A percentile compares a stretch with the other conserved stretches of the same genome.
phyloP scores from a whole-genome alignment of 2,888 invertebrate species.

The Noctua comes region DNA sequence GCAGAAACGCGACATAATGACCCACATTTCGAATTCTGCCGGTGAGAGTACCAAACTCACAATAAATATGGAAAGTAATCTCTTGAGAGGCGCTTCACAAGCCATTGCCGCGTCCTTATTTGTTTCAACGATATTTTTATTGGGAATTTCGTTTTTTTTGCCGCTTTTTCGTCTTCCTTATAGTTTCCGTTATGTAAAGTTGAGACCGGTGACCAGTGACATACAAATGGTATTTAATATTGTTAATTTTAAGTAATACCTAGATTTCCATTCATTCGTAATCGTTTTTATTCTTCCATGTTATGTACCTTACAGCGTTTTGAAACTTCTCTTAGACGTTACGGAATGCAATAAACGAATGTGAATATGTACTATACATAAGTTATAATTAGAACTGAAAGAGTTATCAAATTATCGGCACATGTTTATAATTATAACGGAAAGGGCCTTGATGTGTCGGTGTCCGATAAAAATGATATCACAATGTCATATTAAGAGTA shows the following conservation, averaged over 20 bases:
- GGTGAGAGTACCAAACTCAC: slow-evolving; percentile 82
- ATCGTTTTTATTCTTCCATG: neutral
- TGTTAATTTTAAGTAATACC: neutral
- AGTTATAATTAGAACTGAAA: slow-evolving; percentile 25
- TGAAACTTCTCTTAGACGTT: neutral
- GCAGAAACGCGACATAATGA: slow-evolving; percentile 78
- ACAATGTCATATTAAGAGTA: slow-evolving; percentile 31
- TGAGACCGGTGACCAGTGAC: neutral
- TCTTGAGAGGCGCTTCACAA: slow-evolving; percentile 76
- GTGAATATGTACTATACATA: neutral
- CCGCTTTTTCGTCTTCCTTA: slow-evolving; percentile 45
- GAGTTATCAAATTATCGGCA: slow-evolving; percentile 1
- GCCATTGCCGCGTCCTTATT: slow-evolving; percentile 72
- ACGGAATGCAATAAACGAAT: neutral
- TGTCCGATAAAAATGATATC: slow-evolving; percentile 45
- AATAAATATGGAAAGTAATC: slow-evolving; percentile 85
- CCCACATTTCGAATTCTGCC: slow-evolving; percentile 76
- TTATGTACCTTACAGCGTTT: neutral
- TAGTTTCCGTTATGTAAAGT: slow-evolving; percentile 48
- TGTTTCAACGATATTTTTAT: slow-evolving; percentile 63
- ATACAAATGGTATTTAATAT: slow-evolving; percentile 20
- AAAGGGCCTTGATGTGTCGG: slow-evolving; percentile 36
- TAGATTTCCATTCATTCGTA: neutral
- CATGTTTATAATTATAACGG: slow-evolving; percentile 28
- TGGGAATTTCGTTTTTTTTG: slow-evolving; percentile 48